Base-by-base conservation (phyloP, 1,140 invertebrate genomes). In the Ceratoteleas bidentatus region DNA sequence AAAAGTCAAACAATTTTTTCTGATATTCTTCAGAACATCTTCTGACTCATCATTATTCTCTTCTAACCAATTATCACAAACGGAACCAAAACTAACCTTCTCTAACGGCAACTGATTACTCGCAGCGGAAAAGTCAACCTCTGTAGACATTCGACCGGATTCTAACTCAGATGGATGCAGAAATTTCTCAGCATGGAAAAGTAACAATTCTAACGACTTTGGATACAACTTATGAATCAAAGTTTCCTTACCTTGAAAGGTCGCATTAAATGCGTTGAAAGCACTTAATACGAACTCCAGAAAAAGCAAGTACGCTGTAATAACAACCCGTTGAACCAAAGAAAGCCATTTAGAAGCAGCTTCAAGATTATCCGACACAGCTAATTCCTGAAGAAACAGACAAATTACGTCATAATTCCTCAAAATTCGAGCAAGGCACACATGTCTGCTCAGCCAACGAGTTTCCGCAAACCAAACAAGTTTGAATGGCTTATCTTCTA, bases 201-300 rank as follows among this genome's bases (percentile, higher is more conserved):
- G 0, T 40, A 77, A 24, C 2, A 77, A 43, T 8, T 62, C n/a
- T 43, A 32, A 3, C 0, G 64, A 77, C 16, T 62, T 24, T 8
- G 74, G 74, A 6, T 77, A 50, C n/a, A 77, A 4, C 43, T 58
- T 40, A 3, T 77, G 64, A 6, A 77, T 13, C 33, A 77, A 16
- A 10, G 49, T 69, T 4, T 8, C 45, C 13, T 15, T 50, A 0
- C 57, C 10, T 56, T 77, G 74, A 43, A 77, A 69, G 0, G 8
- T 56, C 0, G 64, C 64, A 64, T 77, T 77, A 13, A 13, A 77
- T 0, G 10, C 6, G 49, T 68, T 77, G 11, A 77, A 69, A 11
- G 5, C 14, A 38, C 49, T 50, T 0, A 77, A 50, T n/a, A 33
- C 54, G n/a, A 38, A 49, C 6, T 77, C 74, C 0, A 77, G 9